Base-by-base conservation (phyloP, 1,140 invertebrate genomes). In the Diorhabda sublineata region DNA sequence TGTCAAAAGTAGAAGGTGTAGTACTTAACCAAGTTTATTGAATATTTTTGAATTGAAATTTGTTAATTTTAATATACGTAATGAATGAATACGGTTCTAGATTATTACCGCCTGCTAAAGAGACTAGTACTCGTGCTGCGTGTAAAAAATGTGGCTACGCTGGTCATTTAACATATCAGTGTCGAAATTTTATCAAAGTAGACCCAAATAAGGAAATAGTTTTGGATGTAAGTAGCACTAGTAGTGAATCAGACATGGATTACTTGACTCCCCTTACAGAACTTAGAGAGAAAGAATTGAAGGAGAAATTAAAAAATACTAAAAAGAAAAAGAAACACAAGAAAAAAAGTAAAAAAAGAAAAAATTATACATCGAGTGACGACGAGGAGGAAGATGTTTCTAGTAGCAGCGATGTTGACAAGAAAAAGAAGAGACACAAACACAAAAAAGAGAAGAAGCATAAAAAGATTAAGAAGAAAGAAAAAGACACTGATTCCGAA, bases 131-230 rank as follows among this genome's bases (percentile, higher is more conserved):
- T 42, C 83, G 93, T 66, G 88, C 92, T 44, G 92, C 94, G 0
- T 97, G 95, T 80, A 95, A 94, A 80, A 96, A 96, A 81, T 97
- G 95, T 84, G 95, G 95, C 61, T 96, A 96, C 81, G 90, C 93
- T 68, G 97, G 97, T 45, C 97, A 98, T 82, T 85, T 98, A 74
- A 98, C 96, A 9, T 98, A 92, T 83, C 96, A 98, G 81, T 98
- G 96, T 81, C 83, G 95, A 75, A 98, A 98, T 81, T 98, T 98
- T 82, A 89, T 98, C 47, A 95, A 96, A 86, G 89, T 95, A 71
- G 91, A 91, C 75, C 89, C 89, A 3, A 89, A 91, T 74, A 93
- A 92, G 80, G 95, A 97, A 78, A 93, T 97, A 72, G 90, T 98
- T 2, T 81, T 98, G 66, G 96, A 98, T 82, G 94, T 98, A 2